These are phyloP conservation scores for Formica exsecta DNA, from an alignment of 1,140 invertebrate species.

Conservation along the genomic window DNA sequence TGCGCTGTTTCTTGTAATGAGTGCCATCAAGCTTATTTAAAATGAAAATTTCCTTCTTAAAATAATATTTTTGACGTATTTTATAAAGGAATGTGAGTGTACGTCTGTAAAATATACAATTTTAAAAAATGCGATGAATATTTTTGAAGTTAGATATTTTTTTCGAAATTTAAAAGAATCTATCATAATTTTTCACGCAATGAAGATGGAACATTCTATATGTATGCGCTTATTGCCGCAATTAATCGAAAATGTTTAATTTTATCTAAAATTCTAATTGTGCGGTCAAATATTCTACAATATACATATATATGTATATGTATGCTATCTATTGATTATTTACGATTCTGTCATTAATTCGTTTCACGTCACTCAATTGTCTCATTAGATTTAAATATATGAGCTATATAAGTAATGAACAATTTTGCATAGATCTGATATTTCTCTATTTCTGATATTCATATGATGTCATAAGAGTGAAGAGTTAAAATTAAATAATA, in stretches of 20 bases:
- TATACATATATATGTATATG: no score
- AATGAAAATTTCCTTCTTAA: constrained; percentile 4
- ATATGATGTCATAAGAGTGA: neutral
- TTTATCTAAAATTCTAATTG: constrained; percentile 16
- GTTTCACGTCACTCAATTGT: constrained; percentile 1
- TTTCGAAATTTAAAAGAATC: neutral
- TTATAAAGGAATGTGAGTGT: neutral
- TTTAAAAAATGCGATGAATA: neutral
- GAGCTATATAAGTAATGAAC: constrained; percentile 17
- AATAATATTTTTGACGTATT: neutral
- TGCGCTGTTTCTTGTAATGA: neutral
- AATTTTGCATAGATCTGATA: neutral
- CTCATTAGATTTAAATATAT: constrained; percentile 10
- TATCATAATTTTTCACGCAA: neutral
- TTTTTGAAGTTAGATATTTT: neutral
- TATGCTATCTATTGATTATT: neutral
- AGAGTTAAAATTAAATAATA: neutral
- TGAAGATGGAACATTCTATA: no score
- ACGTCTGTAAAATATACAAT: neutral
- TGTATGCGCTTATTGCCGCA: neutral
- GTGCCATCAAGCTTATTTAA: neutral
- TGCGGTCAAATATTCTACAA: neutral
- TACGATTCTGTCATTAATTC: constrained; percentile 8
- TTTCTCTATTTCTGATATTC: neutral
- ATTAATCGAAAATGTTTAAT: constrained; percentile 28